Conservation (phyloP, 1,140 invertebrate genomes). For the Meloidogyne floridensis region DNA sequence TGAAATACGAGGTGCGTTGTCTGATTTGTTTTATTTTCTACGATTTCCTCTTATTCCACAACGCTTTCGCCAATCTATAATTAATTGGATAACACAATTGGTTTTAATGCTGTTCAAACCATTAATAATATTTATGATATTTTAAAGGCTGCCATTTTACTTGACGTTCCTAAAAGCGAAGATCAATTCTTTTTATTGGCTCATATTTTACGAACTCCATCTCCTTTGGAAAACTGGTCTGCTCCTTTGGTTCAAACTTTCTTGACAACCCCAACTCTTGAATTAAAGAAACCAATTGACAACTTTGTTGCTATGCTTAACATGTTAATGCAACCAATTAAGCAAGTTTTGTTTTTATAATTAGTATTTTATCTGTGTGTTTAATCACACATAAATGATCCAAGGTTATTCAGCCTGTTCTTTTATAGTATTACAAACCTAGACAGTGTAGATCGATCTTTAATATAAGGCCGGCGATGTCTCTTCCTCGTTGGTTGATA, state of each 20-base stretch:
- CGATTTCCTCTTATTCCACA: constrained; percentile 48
- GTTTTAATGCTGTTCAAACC: neutral
- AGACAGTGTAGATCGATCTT: too few relatives aligned
- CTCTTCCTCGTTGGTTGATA: too few relatives aligned
- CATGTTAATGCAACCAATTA: constrained; percentile 33
- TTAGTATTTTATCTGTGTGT: too few relatives aligned
- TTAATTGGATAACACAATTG: constrained; percentile 48
- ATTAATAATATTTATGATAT: neutral
- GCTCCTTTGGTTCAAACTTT: constrained; percentile 49
- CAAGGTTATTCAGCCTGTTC: too few relatives aligned
- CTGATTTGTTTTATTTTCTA: constrained; percentile 51
- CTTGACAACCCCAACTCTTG: constrained; percentile 40
- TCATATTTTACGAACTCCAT: constrained; percentile 45
- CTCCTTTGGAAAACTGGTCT: constrained; percentile 40
- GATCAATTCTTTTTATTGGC: constrained; percentile 50
- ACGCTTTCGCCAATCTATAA: constrained; percentile 42
- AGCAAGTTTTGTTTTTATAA: neutral
- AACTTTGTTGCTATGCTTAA: constrained; percentile 44
- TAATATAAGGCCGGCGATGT: too few relatives aligned
- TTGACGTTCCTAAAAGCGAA: constrained; percentile 44
- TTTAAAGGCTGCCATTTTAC: constrained; percentile 37
- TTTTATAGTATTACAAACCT: too few relatives aligned
- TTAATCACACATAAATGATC: too few relatives aligned
- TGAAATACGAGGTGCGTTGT: constrained; percentile 40
- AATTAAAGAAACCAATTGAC: constrained; percentile 36